Evolutionary conservation across 2,113 vertebrate genomes (phyloP).

Genomic region (Strix aluco): DNA sequence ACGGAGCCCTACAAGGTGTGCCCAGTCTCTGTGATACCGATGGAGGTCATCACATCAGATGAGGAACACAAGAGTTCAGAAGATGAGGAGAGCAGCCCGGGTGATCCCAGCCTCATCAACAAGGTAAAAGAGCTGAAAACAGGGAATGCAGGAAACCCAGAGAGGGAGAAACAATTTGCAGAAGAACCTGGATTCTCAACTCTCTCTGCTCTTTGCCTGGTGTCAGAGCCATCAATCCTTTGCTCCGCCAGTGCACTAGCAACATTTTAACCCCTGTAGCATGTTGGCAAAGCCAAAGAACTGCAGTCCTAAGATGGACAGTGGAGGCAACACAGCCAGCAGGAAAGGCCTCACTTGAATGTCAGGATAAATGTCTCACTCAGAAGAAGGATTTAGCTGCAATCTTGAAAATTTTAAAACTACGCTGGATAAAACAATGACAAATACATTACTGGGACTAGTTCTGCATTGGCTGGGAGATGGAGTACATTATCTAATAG

Average conservation of each 20-base stretch:
- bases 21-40: constrained; percentile 69
- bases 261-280: background rate
- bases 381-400: background rate
- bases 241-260: background rate
- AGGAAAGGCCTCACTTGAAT: background rate
- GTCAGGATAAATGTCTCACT: background rate
- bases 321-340: background rate
- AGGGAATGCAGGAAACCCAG: background rate
- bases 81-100: constrained; percentile 81
- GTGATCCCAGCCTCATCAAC: constrained; percentile 76
- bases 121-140: constrained; percentile 78
- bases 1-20: constrained; percentile 93
- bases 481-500: background rate
- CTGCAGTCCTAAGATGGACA: background rate
- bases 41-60: constrained; percentile 72
- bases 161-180: background rate
- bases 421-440: background rate
- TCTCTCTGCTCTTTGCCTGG: background rate
- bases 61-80: constrained; percentile 93
- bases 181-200: background rate
- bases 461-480: background rate
- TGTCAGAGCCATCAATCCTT: background rate
- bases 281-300: background rate
- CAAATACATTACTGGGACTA: background rate
- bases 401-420: background rate